Evolutionary conservation across 2,113 vertebrate genomes (phyloP).

Genomic region (Mesembrinibis cayennensis): DNA sequence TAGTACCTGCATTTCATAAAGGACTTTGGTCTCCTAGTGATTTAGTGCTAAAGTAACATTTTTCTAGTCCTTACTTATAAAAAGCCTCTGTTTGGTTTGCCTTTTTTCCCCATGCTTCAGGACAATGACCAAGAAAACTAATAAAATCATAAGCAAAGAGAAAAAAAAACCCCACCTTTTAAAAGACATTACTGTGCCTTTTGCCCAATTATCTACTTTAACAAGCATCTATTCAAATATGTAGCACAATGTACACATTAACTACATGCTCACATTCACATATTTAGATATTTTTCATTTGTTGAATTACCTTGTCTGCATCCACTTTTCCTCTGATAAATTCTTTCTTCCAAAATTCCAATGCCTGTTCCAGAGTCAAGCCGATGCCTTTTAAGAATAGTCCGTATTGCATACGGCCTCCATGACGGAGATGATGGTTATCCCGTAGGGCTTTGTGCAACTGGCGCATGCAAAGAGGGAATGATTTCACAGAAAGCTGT

Average conservation of each 20-base stretch:
- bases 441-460: constrained; percentile 88
- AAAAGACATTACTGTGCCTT: not conserved
- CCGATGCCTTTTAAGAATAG: constrained; percentile 97
- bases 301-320: constrained; percentile 88
- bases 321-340: constrained; percentile 93
- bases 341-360: constrained; percentile 96
- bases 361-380: constrained; percentile 90
- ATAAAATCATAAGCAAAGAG: not conserved
- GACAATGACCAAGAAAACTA: not conserved
- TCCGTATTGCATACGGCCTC: constrained; percentile 96
- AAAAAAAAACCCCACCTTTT: not conserved
- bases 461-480: constrained; percentile 94
- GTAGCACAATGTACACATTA: not conserved
- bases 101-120: not conserved
- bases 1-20: not conserved
- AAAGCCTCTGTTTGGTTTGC: not conserved
- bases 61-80: not conserved
- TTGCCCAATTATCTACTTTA: not conserved
- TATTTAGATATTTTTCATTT: not conserved
- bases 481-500: constrained; percentile 89
- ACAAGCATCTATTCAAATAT: not conserved
- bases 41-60: not conserved
- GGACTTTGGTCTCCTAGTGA: not conserved
- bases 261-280: not conserved
- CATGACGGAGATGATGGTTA: constrained; percentile 92